Conservation (phyloP, 2,888 invertebrate genomes). For the Drosophila atripex region DNA sequence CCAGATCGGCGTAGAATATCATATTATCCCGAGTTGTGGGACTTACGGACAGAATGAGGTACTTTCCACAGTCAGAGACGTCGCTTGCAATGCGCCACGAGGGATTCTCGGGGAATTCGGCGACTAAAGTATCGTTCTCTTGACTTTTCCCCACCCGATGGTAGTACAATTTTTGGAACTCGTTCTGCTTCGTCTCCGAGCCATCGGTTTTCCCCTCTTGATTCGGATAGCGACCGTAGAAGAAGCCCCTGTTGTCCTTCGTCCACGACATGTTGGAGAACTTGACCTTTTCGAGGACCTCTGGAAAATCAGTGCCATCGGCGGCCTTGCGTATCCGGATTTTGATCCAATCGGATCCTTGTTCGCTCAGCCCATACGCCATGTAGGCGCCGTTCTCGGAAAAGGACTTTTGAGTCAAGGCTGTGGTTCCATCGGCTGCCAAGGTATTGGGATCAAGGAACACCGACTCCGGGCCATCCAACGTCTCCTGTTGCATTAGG, state of each 20-base stretch:
- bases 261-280: constrained; percentile 97
- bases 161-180: constrained; percentile 96
- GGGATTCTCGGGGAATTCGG: constrained; percentile 95
- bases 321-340: constrained; percentile 91
- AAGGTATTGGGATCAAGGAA: constrained; percentile 97
- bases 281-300: constrained; percentile 94
- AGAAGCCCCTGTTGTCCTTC: constrained; percentile 96
- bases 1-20: constrained; percentile 92
- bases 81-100: constrained; percentile 94
- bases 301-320: constrained; percentile 92
- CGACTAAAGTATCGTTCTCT: constrained; percentile 92
- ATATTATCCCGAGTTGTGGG: constrained; percentile 95
- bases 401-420: constrained; percentile 90
- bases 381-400: constrained; percentile 95
- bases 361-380: constrained; percentile 95
- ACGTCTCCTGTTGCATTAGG: constrained; percentile 92
- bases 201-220: constrained; percentile 94
- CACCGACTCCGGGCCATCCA: constrained; percentile 90
- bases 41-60: constrained; percentile 92
- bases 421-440: constrained; percentile 95
- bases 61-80: constrained; percentile 96
- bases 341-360: constrained; percentile 98
- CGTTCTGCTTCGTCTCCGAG: constrained; percentile 93
- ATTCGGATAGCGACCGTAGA: constrained; percentile 95
- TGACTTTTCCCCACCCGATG: constrained; percentile 94